Conservation (phyloP, 2,797 vertebrate species). For the Myotis vivesi region DNA sequence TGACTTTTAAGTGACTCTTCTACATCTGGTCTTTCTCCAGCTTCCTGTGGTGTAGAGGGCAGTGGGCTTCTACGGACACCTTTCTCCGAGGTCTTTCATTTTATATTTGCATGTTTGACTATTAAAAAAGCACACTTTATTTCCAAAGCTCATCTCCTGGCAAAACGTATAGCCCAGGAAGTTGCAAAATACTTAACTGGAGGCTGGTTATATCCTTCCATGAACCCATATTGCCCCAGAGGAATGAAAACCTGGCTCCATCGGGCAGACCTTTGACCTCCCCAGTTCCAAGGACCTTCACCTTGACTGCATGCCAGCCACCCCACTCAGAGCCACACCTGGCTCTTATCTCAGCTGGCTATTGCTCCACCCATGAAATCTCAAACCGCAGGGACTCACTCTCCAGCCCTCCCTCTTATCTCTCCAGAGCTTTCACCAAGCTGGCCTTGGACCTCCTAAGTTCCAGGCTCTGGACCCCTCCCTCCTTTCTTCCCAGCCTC, state of each 20-base stretch:
- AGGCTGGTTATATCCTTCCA: neutral
- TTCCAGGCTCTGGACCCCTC: neutral
- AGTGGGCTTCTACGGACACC: neutral
- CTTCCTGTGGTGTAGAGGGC: neutral
- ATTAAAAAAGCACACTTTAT: neutral
- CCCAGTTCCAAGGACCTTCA: neutral
- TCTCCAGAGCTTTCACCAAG: neutral
- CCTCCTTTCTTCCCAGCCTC: neutral
- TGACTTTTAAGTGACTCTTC: neutral
- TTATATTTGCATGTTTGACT: neutral
- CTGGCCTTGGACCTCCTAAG: neutral
- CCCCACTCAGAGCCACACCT: neutral
- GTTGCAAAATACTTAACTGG: neutral
- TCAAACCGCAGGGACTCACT: neutral
- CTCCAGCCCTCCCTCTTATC: neutral
- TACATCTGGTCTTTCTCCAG: neutral
- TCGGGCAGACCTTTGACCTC: neutral
- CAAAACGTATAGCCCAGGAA: neutral
- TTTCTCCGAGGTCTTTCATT: neutral
- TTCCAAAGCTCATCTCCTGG: neutral
- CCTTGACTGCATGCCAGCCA: neutral
- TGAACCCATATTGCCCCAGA: neutral
- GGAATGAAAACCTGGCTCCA: neutral
- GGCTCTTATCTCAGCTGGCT: conserved; percentile 1
- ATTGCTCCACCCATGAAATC: neutral